phyloP scores from a whole-genome alignment of 1,140 invertebrate species.

The Musca domestica region DNA sequence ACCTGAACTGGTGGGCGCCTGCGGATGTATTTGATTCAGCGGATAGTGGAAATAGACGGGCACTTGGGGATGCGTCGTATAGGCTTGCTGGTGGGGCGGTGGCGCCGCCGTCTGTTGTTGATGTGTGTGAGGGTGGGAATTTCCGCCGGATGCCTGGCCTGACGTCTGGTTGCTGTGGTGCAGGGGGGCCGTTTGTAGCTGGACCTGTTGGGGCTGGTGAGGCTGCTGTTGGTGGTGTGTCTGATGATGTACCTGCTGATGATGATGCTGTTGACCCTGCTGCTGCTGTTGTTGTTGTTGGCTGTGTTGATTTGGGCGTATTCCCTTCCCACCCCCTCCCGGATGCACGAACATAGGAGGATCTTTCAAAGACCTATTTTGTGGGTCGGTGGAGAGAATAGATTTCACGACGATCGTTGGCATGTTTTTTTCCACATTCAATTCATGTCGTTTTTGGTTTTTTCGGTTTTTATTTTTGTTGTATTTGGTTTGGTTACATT shows the following conservation, averaged over 20 bases:
- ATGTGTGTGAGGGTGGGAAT: conserved; percentile 30
- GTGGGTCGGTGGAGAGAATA: too few species aligned
- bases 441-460: too few species aligned
- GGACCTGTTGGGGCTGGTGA: conserved; percentile 22
- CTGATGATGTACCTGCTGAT: conserved; percentile 5
- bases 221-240: conserved; percentile 17
- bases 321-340: conserved; percentile 54
- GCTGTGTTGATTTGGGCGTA: conserved; percentile 47
- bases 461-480: too few species aligned
- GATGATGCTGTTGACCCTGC: conserved; percentile 28
- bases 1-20: conserved; percentile 29
- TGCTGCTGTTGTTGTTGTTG: conserved; percentile 29
- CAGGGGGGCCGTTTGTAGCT: conserved; percentile 1
- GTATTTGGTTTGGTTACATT: too few species aligned
- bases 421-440: too few species aligned
- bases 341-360: conserved; percentile 51
- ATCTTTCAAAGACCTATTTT: conserved; percentile 47
- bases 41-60: conserved; percentile 35
- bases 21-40: conserved; percentile 22
- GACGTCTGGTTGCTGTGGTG: conserved; percentile 27
- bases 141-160: conserved; percentile 26
- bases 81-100: conserved; percentile 31
- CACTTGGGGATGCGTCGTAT: conserved; percentile 28
- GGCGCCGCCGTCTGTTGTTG: conserved; percentile 35
- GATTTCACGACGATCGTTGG: too few species aligned